A percentile compares a stretch with the other conserved stretches of the same genome.
Evolutionary conservation across 2,113 vertebrate species (phyloP).

Genomic region (Calyptomena viridis): DNA sequence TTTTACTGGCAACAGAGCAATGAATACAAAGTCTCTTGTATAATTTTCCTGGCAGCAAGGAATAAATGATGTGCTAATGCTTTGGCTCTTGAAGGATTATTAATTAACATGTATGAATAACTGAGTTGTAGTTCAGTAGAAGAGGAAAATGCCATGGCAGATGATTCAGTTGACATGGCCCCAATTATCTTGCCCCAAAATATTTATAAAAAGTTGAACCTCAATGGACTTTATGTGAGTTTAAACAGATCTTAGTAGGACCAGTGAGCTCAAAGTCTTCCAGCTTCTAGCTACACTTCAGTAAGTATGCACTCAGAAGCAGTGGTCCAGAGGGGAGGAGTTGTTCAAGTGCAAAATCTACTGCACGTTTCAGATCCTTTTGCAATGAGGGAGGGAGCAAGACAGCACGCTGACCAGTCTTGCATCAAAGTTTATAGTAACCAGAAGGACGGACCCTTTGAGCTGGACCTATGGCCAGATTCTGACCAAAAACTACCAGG

Average conservation of each 20-base stretch:
- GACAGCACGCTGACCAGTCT: not conserved
- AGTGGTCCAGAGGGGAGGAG: not conserved
- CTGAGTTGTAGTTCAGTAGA: constrained; percentile 9
- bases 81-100: constrained; percentile 23
- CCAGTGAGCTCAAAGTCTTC: not conserved
- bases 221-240: not conserved
- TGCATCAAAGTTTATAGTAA: not conserved
- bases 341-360: not conserved
- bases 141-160: not conserved
- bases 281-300: not conserved
- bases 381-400: not conserved
- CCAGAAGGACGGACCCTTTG: not conserved
- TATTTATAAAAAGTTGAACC: not conserved
- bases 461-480: not conserved
- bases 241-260: not conserved
- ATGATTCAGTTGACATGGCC: not conserved
- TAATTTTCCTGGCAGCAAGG: constrained; percentile 38
- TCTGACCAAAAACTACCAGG: not conserved
- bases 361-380: not conserved
- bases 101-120: constrained; percentile 53
- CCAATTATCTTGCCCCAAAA: not conserved
- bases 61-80: constrained; percentile 15
- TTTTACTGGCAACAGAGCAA: constrained; percentile 19
- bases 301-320: not conserved
- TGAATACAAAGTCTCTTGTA: constrained; percentile 21